A percentile compares a stretch with the other conserved stretches of the same genome.
Evolutionary conservation across 1,140 invertebrate species (phyloP).

Genomic region (Gyrodactylus salaris): DNA sequence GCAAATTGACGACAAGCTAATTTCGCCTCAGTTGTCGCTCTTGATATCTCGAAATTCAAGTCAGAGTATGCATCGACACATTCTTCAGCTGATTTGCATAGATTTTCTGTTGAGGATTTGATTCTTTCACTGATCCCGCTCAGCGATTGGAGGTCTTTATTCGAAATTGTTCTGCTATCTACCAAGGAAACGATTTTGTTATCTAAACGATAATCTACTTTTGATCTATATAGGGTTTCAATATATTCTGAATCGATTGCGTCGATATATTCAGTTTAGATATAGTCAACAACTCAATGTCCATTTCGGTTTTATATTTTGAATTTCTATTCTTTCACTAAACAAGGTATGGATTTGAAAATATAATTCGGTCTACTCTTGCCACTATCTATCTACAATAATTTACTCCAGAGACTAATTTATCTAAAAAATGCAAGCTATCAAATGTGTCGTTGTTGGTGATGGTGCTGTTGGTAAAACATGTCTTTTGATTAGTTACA

Average conservation of each 20-base stretch:
- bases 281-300: neutral
- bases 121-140: neutral
- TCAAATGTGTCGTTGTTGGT: slow-evolving; percentile 71
- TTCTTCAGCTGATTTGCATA: neutral
- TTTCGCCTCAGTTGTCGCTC: neutral
- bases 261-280: neutral
- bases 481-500: slow-evolving; percentile 72
- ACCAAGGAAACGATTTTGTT: neutral
- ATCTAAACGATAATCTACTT: neutral
- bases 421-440: slow-evolving; percentile 39
- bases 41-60: neutral
- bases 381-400: no score
- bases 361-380: no score
- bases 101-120: neutral
- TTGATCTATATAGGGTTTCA: neutral
- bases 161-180: neutral
- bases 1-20: neutral
- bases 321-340: neutral
- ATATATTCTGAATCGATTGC: neutral
- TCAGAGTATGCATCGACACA: neutral
- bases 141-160: neutral
- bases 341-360: neutral
- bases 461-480: slow-evolving; percentile 74
- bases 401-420: neutral
- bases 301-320: neutral